These are phyloP conservation scores for Bombylius discolor DNA, from an alignment of 2,888 invertebrate genomes.

Conservation along the genomic window DNA sequence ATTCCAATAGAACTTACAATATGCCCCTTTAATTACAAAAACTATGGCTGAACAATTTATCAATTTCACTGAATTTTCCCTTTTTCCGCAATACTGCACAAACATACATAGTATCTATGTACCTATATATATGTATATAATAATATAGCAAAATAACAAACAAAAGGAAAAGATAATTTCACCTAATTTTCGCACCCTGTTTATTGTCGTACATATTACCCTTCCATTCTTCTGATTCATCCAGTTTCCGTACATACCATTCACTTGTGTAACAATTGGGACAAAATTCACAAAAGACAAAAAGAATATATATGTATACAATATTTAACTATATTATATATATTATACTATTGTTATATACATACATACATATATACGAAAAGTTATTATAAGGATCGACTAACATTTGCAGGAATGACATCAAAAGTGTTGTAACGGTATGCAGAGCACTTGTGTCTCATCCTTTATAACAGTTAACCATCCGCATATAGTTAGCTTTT, in stretches of 20 bases:
- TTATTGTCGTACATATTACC: slow-evolving; percentile 3
- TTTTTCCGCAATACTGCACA: slow-evolving; percentile 6
- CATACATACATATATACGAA: no score
- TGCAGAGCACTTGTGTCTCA: slow-evolving; percentile 8
- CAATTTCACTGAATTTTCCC: slow-evolving; percentile 13
- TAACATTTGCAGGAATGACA: neutral
- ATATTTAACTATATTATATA: no score
- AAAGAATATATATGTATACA: no score
- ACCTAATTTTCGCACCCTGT: slow-evolving; percentile 17
- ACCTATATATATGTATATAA: no score
- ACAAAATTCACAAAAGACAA: no score
- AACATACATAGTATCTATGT: neutral
- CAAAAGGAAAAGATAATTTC: slow-evolving; percentile 19
- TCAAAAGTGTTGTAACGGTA: neutral
- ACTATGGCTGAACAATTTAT: slow-evolving; percentile 13
- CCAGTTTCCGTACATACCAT: neutral
- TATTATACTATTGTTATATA: no score
- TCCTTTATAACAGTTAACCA: neutral
- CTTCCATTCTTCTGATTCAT: no score
- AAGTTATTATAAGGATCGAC: neutral
- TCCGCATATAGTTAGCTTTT: neutral
- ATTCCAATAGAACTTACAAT: slow-evolving; percentile 13
- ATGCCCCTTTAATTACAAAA: slow-evolving; percentile 15
- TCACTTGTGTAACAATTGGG: neutral
- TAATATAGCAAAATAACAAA: slow-evolving; percentile 6